phyloP scores from a whole-genome alignment of 2,797 vertebrate species.

The Oreochromis grahami region DNA sequence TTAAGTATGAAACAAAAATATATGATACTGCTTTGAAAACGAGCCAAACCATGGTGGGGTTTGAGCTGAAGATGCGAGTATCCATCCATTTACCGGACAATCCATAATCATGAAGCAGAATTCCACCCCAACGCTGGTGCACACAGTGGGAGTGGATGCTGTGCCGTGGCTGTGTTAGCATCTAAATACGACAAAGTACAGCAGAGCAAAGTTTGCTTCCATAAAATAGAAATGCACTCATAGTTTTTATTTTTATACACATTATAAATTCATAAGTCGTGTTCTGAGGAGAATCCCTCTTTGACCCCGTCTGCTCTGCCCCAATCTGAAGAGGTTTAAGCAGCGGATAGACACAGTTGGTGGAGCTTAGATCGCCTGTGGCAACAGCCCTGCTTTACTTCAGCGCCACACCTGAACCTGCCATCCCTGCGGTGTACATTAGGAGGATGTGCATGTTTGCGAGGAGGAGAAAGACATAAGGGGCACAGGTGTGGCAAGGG shows the following conservation, averaged over 20 bases:
- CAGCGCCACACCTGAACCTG: slow-evolving; percentile 43
- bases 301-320: not conserved
- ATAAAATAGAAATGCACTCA: not conserved
- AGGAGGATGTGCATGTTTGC: not conserved
- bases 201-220: not conserved
- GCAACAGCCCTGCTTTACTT: slow-evolving; percentile 13
- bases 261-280: not conserved
- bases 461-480: not conserved
- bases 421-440: not conserved
- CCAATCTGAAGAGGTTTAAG: not conserved
- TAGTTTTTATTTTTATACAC: not conserved
- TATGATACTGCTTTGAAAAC: not conserved
- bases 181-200: not conserved
- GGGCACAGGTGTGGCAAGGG: slow-evolving; percentile 51
- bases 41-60: not conserved
- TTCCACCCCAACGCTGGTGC: not conserved
- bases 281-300: not conserved
- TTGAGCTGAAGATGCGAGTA: not conserved
- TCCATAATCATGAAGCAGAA: not conserved
- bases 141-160: not conserved
- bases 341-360: slow-evolving; percentile 40
- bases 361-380: slow-evolving; percentile 30
- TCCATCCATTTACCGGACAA: not conserved
- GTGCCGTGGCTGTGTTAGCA: not conserved
- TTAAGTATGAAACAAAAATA: not conserved